Conservation (phyloP, 2,797 vertebrate genomes). For the Sebastes matsubarae region DNA sequence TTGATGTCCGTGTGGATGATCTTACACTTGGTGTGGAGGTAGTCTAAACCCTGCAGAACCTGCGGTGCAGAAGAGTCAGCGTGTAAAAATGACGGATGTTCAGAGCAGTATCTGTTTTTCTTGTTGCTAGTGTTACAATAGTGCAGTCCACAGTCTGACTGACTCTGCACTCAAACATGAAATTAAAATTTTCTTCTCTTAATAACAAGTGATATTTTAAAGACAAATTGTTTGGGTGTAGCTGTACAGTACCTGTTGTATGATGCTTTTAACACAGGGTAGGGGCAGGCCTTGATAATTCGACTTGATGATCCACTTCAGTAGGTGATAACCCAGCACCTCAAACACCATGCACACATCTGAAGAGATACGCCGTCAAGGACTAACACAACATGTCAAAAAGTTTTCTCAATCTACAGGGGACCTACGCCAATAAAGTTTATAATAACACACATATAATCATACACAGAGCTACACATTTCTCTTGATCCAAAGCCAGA, state of each 20-base stretch:
- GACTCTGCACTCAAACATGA: background rate
- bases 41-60: conserved; percentile 97
- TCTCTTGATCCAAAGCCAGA: background rate
- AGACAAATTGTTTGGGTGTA: background rate
- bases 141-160: background rate
- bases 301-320: conserved; percentile 99
- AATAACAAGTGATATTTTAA: background rate
- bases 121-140: background rate
- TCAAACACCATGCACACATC: conserved; percentile 99
- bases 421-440: background rate
- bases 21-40: conserved; percentile 95
- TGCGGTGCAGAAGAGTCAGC: conserved; percentile 51
- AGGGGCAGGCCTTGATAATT: conserved; percentile 96
- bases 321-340: conserved; percentile 95
- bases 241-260: conserved; percentile 85
- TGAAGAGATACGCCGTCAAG: conserved; percentile 82
- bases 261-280: conserved; percentile 95
- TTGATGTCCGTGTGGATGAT: conserved; percentile 99
- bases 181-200: background rate
- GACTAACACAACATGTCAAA: conserved; percentile 18
- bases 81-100: background rate
- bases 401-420: background rate
- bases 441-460: background rate
- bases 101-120: background rate
- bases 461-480: background rate